These are phyloP conservation scores for Lophotriccus pileatus DNA, from an alignment of 2,797 vertebrate genomes.

Conservation along the genomic window DNA sequence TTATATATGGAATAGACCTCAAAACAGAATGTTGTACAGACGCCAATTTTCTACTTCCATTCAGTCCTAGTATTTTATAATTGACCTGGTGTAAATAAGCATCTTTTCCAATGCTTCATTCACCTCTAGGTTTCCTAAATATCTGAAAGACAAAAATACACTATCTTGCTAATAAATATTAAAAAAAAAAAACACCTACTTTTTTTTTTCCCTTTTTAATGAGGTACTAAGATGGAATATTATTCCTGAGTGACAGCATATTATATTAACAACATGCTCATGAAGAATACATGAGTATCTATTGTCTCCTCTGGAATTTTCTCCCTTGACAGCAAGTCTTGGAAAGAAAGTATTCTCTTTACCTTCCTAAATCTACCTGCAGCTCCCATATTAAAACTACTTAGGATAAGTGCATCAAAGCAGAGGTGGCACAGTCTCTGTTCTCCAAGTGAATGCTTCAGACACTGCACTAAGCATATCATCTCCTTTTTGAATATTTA, in stretches of 20 bases:
- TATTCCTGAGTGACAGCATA: background rate
- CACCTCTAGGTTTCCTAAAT: background rate
- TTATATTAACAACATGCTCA: background rate
- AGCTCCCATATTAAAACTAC: background rate
- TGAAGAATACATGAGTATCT: background rate
- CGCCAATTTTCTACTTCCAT: background rate
- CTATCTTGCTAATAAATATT: background rate
- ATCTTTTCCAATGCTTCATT: background rate
- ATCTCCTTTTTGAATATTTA: background rate
- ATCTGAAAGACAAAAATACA: background rate
- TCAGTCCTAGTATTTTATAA: background rate
- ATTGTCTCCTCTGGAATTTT: background rate
- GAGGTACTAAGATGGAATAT: background rate
- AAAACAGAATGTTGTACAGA: background rate
- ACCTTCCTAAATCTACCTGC: background rate
- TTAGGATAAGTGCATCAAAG: background rate
- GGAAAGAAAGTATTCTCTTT: background rate
- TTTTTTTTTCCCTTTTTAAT: background rate
- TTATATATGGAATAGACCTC: background rate
- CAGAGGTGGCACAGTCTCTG: background rate
- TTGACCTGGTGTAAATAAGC: background rate
- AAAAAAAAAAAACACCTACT: background rate
- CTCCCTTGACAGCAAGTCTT: background rate
- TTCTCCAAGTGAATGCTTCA: background rate
- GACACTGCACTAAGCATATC: background rate